Percentiles rank a stretch among this genome's conserved stretches.
These are phyloP conservation scores for Cyanocitta stelleri DNA, from an alignment of 2,113 vertebrate genomes.

Conservation along the genomic window DNA sequence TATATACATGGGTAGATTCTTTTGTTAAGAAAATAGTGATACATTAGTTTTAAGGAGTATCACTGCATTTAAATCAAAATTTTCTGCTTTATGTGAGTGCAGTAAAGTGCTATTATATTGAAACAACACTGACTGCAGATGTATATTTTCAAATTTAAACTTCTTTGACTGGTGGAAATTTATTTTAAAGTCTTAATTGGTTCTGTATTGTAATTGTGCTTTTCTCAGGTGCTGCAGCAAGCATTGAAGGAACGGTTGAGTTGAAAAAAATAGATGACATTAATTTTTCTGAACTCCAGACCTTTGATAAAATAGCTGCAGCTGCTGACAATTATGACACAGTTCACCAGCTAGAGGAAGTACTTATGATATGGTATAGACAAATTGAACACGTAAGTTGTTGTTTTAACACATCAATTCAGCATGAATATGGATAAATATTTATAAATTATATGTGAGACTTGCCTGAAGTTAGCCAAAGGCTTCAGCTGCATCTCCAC, in stretches of 20 bases:
- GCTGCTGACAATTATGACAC: conserved; percentile 72
- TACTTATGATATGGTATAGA: conserved; percentile 79
- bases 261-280: conserved; percentile 67
- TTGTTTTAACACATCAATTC: neutral
- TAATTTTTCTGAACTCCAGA: conserved; percentile 72
- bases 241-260: conserved; percentile 71
- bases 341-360: conserved; percentile 76
- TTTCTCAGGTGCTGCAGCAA: conserved; percentile 69
- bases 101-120: neutral
- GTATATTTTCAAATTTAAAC: neutral
- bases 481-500: neutral
- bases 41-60: neutral
- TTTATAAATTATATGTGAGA: neutral
- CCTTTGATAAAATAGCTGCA: conserved; percentile 70
- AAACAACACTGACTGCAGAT: neutral
- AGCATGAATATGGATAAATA: neutral
- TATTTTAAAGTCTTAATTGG: neutral
- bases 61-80: neutral
- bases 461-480: neutral
- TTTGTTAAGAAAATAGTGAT: neutral
- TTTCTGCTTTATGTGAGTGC: neutral
- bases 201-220: neutral
- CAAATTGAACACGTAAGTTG: conserved; percentile 79
- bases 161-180: neutral
- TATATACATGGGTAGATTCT: neutral